Evolutionary conservation across 1,140 invertebrate species (phyloP), one percentile per base, ranked within the genome.

Genomic region (Plodia interpunctella): DNA sequence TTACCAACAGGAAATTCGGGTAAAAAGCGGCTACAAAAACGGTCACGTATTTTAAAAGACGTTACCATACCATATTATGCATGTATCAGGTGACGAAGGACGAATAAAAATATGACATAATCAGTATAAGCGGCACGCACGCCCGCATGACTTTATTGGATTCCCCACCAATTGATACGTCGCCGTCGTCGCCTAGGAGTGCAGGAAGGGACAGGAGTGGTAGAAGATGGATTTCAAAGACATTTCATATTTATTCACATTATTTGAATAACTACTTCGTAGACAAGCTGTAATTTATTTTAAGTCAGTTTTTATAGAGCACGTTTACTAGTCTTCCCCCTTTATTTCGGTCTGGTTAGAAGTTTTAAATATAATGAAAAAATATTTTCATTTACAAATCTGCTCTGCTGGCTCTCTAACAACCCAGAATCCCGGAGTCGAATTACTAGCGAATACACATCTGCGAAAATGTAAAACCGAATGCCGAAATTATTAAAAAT

Each of bases 81-180:
- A 71, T 65, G 72, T 72, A 65, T 65, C 60, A 66, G 62, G 56
- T 62, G 61, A 64, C 70, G 72, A 54, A 65, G 15, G 35, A 53
- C 20, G 80, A 81, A 83, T 83, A 80, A 67, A 62, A 83, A 71
- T 56, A 44, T 21, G 49, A 62, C 60, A 63, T 44, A 44, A 44
- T 44, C 38, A n/a, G 38, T 44, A 44, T 44, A 44, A 69, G 66
- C 54, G 66, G 67, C 65, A 70, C 63, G 60, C 63, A 35, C 59
- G 62, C 73, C 66, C 75, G 69, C 71, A 74, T 76, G 51, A 62
- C 62, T 78, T 73, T 80, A 83, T 78, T 80, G 76, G 80, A 81
- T 79, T 78, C 80, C 68, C 64, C 57, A 66, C 57, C 76, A 76
- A 80, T 79, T 79, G 74, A 74, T 74, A 80, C 69, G 72, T 32